Evolutionary conservation across 2,113 vertebrate species (phyloP).

Genomic region (Poeciliopsis retropinna): DNA sequence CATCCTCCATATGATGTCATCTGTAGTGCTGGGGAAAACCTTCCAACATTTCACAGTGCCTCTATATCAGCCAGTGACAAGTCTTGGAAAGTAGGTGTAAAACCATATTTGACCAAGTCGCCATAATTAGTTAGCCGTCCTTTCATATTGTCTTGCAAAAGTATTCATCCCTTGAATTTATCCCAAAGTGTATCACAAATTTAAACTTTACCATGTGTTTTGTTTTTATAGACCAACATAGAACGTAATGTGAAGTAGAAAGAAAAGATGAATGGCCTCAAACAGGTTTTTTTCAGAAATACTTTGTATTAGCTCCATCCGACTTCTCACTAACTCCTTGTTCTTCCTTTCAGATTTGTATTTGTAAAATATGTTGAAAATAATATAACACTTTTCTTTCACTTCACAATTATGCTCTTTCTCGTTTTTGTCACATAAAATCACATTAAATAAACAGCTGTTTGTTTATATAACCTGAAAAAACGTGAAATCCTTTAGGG

Average conservation of each 20-base stretch:
- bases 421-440: not conserved
- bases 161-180: too few species aligned
- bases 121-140: constrained; percentile 17
- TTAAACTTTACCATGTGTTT: too few species aligned
- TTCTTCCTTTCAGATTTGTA: not conserved
- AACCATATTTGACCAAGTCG: constrained; percentile 19
- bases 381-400: not conserved
- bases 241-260: too few species aligned
- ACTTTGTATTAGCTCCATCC: not conserved
- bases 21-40: not conserved
- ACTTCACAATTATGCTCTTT: not conserved
- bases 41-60: constrained; percentile 5
- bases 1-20: constrained; percentile 9
- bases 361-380: not conserved
- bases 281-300: not conserved
- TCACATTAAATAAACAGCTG: not conserved
- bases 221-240: too few species aligned
- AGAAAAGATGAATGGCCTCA: not conserved
- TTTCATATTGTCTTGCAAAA: too few species aligned
- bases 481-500: not conserved
- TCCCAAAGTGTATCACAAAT: too few species aligned
- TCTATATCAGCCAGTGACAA: constrained; percentile 8
- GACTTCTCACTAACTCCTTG: not conserved
- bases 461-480: not conserved
- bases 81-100: constrained; percentile 7